Conservation (phyloP, 2,888 invertebrate species). For the Drosophila stalkeri region DNA sequence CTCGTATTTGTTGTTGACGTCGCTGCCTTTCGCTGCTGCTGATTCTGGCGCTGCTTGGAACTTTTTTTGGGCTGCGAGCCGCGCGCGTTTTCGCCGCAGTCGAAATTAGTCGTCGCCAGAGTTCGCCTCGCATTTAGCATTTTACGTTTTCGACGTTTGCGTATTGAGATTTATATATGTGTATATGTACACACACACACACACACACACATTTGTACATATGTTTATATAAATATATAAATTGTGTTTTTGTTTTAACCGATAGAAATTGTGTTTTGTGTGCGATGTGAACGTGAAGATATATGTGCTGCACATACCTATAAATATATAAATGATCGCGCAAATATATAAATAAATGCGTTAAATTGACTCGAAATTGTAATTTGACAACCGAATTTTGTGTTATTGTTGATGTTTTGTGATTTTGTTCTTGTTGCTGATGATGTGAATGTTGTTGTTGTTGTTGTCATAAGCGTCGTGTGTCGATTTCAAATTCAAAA, state of each 20-base stretch:
- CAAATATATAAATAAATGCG: conserved; percentile 40
- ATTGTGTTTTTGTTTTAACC: conserved; percentile 31
- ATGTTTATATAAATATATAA: conserved; percentile 15
- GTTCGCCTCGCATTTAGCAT: conserved; percentile 71
- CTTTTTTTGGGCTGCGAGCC: conserved; percentile 57
- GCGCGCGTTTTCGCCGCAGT: conserved; percentile 76
- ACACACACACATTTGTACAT: not conserved
- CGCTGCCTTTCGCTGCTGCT: conserved; percentile 28
- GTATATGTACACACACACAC: not conserved
- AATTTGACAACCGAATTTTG: conserved; percentile 50
- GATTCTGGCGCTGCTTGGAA: conserved; percentile 39
- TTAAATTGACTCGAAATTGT: conserved; percentile 46
- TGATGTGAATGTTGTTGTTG: conserved; percentile 23
- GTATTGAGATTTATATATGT: conserved; percentile 45
- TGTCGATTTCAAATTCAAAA: conserved; percentile 67
- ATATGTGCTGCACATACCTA: conserved; percentile 30
- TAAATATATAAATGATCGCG: conserved; percentile 19
- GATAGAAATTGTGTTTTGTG: conserved; percentile 56
- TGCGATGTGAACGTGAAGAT: conserved; percentile 59
- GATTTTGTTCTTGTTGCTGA: conserved; percentile 21
- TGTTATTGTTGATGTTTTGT: conserved; percentile 20
- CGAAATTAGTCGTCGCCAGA: conserved; percentile 73
- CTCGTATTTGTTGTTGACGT: conserved; percentile 39
- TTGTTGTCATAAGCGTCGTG: conserved; percentile 33
- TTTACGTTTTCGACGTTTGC: conserved; percentile 51